Evolutionary conservation across 2,113 vertebrate genomes (phyloP).

Genomic region (Chionis minor): DNA sequence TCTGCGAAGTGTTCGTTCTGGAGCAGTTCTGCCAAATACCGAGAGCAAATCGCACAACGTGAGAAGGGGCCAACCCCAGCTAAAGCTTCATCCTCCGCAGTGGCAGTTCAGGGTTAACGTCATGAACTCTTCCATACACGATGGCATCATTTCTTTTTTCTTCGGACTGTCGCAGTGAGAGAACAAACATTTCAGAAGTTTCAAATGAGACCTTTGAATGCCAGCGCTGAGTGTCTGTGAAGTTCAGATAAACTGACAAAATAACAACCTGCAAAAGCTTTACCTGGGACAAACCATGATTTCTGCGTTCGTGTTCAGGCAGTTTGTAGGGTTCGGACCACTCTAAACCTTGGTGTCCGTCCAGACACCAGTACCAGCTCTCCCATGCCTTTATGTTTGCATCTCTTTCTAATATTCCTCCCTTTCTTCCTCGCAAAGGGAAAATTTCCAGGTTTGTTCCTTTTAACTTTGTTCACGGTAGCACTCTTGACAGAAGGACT

Average conservation of each 20-base stretch:
- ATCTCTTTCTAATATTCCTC: neutral
- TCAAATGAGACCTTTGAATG: neutral
- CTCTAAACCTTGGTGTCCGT: neutral
- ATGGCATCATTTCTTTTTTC: neutral
- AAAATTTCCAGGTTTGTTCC: slow-evolving; percentile 30
- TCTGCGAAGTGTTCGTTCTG: neutral
- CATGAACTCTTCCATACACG: neutral
- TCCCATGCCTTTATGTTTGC: neutral
- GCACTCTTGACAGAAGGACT: slow-evolving; percentile 43
- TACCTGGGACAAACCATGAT: neutral
- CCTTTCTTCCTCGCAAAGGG: neutral
- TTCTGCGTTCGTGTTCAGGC: neutral
- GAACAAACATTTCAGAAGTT: neutral
- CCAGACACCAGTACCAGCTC: neutral
- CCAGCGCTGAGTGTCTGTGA: neutral
- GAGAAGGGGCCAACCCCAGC: neutral
- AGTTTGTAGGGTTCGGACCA: neutral
- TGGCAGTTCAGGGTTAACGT: neutral
- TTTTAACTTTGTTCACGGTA: slow-evolving; percentile 6
- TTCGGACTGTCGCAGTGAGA: neutral
- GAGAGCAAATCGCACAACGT: neutral
- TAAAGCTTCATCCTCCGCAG: neutral
- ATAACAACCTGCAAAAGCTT: neutral
- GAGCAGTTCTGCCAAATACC: neutral
- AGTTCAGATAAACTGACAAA: neutral